A percentile compares a stretch with the other conserved stretches of the same genome.
Evolutionary conservation across 2,113 vertebrate genomes (phyloP).

Genomic region (Girardinichthys multiradiatus): DNA sequence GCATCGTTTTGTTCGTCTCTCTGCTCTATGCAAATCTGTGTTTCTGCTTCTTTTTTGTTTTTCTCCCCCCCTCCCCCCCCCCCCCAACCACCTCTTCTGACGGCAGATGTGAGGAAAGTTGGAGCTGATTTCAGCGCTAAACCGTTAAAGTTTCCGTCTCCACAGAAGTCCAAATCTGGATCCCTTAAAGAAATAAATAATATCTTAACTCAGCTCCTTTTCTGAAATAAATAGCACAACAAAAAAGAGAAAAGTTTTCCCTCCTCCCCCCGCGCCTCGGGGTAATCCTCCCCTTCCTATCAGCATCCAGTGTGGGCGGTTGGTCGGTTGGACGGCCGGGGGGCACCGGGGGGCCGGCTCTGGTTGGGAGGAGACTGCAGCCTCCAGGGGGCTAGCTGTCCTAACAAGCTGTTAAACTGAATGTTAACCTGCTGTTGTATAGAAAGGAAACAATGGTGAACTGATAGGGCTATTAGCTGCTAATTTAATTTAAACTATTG

Average conservation of each 20-base stretch:
- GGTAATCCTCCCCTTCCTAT: conserved; percentile 17
- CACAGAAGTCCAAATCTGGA: background rate
- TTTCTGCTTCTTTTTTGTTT: background rate
- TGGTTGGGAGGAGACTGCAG: background rate
- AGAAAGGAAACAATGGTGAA: background rate
- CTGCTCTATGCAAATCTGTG: conserved; percentile 10
- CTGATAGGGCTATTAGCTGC: background rate
- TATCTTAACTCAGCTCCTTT: background rate
- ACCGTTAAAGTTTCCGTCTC: conserved; percentile 10
- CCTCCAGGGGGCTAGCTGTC: background rate
- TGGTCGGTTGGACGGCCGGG: conserved; percentile 28
- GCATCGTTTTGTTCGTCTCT: background rate
- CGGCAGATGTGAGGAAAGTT: background rate
- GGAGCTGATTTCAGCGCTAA: conserved; percentile 12
- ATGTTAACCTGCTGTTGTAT: background rate
- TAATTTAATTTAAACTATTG: background rate
- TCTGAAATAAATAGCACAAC: conserved; percentile 25
- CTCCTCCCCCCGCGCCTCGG: conserved; percentile 12
- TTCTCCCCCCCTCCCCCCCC: no score
- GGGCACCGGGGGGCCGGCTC: background rate
- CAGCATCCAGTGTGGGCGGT: conserved; percentile 42
- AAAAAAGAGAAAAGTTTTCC: conserved; percentile 47
- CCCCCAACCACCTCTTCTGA: background rate
- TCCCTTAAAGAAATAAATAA: conserved; percentile 7
- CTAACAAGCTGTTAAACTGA: background rate